A percentile compares a stretch with the other conserved stretches of the same genome.
These are phyloP conservation scores for Leucoraja ocellata DNA, from an alignment of 2,797 vertebrate species.

Conservation along the genomic window DNA sequence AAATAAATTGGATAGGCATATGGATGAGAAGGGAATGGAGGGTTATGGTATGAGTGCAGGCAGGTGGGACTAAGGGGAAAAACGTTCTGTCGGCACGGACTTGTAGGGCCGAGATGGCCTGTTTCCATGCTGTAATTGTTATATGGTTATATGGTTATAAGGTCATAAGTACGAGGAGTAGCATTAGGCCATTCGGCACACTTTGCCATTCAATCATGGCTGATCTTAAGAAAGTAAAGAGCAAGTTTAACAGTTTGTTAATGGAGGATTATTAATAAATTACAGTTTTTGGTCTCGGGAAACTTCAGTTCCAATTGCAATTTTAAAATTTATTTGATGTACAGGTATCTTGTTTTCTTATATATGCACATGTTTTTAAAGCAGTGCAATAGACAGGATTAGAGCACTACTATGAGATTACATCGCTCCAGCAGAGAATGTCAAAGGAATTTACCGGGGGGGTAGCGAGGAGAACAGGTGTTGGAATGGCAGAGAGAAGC, in stretches of 20 bases:
- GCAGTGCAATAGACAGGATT: background rate
- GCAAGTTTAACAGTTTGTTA: background rate
- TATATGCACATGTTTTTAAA: background rate
- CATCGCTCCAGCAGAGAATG: background rate
- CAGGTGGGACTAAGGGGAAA: too few species aligned
- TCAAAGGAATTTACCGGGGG: background rate
- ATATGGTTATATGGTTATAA: too few species aligned
- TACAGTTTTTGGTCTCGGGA: background rate
- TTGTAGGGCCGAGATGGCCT: too few species aligned
- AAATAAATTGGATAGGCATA: too few species aligned
- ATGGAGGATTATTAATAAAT: background rate
- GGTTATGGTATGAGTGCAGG: too few species aligned
- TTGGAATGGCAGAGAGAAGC: too few species aligned
- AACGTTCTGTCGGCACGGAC: too few species aligned
- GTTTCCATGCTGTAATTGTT: too few species aligned
- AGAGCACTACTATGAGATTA: background rate
- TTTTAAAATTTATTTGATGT: background rate
- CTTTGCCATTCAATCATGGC: background rate
- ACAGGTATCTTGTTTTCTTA: too few species aligned
- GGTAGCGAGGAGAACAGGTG: background rate
- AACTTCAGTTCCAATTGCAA: background rate
- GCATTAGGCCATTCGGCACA: too few species aligned
- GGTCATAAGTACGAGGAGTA: too few species aligned
- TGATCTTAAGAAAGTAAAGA: background rate
- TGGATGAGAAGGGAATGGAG: too few species aligned